Conservation (phyloP, 2,888 invertebrate genomes). For the Agonopterix arenella region DNA sequence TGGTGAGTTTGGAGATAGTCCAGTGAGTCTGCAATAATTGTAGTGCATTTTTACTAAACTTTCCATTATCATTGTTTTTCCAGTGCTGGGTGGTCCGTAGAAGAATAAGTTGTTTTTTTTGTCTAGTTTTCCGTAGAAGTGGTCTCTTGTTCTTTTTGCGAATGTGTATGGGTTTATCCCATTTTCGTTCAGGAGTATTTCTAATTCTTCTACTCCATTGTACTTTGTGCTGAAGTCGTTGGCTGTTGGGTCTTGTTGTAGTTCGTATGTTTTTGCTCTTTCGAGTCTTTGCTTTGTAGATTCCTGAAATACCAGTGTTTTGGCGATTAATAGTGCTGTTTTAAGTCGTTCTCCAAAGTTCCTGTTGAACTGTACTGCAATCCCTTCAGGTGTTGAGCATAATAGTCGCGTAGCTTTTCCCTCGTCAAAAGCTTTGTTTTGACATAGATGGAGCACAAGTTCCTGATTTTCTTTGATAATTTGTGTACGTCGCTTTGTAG, state of each 20-base stretch:
- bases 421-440: conserved; percentile 14
- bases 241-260: background rate
- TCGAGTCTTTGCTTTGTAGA: too few species aligned
- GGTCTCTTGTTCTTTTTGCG: conserved; percentile 2
- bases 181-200: background rate
- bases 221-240: background rate
- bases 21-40: conserved; percentile 20
- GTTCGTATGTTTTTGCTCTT: background rate
- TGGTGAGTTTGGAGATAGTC: conserved; percentile 14
- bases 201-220: background rate
- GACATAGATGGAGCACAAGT: conserved; percentile 1
- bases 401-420: conserved; percentile 10
- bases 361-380: conserved; percentile 9
- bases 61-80: conserved; percentile 24
- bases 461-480: background rate
- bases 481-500: background rate
- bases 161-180: background rate
- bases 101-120: conserved; percentile 18
- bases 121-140: conserved; percentile 6
- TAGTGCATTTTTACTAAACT: conserved; percentile 16
- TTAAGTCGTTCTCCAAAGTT: conserved; percentile 1
- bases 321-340: conserved; percentile 1
- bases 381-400: conserved; percentile 12
- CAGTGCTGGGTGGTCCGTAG: conserved; percentile 13
- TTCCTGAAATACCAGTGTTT: background rate